Evolutionary conservation across 2,888 invertebrate species (phyloP).

Genomic region (Embidobia sp.): DNA sequence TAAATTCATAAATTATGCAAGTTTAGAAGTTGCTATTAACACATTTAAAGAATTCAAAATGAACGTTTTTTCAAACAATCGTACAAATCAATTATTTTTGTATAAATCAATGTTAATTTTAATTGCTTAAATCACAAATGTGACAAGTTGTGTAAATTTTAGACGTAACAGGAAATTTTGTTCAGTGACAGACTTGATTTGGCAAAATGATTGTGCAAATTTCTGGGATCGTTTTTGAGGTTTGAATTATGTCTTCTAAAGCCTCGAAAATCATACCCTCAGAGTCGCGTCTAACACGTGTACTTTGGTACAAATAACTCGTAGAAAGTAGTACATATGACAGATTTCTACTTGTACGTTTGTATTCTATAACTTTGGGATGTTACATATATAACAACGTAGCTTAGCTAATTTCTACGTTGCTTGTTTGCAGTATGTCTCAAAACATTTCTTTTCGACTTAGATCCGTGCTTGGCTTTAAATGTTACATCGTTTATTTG

Average conservation of each 20-base stretch:
- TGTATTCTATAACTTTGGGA: conserved; percentile 45
- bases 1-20: too few relatives aligned
- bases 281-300: conserved; percentile 37
- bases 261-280: conserved; percentile 8
- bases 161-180: too few relatives aligned
- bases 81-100: too few relatives aligned
- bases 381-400: conserved; percentile 41
- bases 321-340: conserved; percentile 57
- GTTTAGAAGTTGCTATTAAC: too few relatives aligned
- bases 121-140: too few relatives aligned
- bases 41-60: too few relatives aligned
- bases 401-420: conserved; percentile 50
- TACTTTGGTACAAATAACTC: conserved; percentile 71
- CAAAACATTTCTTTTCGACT: conserved; percentile 15
- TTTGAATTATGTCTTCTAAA: conserved; percentile 2
- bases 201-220: conserved; percentile 9
- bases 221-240: conserved; percentile 6
- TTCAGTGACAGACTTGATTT: conserved; percentile 31
- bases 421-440: conserved; percentile 30
- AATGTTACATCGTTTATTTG: too few relatives aligned
- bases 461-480: too few relatives aligned
- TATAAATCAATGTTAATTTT: too few relatives aligned
- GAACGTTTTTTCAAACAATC: too few relatives aligned
- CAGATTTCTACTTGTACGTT: conserved; percentile 45
- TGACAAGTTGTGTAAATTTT: too few relatives aligned